Evolutionary conservation across 2,113 vertebrate species (phyloP), one percentile per base, ranked within the genome.

Genomic region (Tupaia chinensis): DNA sequence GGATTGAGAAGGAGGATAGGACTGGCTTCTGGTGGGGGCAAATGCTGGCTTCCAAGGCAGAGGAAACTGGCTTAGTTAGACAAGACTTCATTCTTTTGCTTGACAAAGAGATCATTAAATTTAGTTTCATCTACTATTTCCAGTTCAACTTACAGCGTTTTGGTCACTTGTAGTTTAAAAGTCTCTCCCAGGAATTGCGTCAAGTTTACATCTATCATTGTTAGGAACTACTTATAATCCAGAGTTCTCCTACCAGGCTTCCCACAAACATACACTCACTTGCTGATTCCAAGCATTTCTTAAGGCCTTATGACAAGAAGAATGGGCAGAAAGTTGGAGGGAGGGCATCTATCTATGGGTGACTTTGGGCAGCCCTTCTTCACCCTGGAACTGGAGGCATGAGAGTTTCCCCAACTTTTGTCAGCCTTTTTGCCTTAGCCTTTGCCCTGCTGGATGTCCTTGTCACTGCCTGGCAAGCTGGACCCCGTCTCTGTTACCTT

Each of bases 111-210:
- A 88, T 74, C 77, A 65, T 27, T 92, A 74, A 68, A 73, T 69
- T 44, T 76, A 34, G 44, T 29, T 9, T 16, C 15, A 44, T 34
- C 22, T 4, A 0, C 27, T 88, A 8, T 78, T 63, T 73, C 78
- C 61, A 70, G 32, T 56, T 60, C 63, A 68, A 27, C 20, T 20
- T 85, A 20, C 6, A 74, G 19, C 44, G 16, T 78, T 79, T 80
- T 56, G 63, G 29, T 88, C 74, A 78, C 19, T 54, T 69, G 15
- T 85, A 53, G 23, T 76, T 90, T 87, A 89, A 89, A 95, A 83
- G 23, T 79, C 65, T 78, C n/a, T 81, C 14, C n/a, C 22, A 86
- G 84, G 25, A 56, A 58, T 65, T 8, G 17, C 74, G 15, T 92
- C 60, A 66, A 20, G 72, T 56, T 86, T 86, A 60, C 2, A 23